Base-by-base conservation (phyloP, 2,888 invertebrate species). In the Gibbula magus region DNA sequence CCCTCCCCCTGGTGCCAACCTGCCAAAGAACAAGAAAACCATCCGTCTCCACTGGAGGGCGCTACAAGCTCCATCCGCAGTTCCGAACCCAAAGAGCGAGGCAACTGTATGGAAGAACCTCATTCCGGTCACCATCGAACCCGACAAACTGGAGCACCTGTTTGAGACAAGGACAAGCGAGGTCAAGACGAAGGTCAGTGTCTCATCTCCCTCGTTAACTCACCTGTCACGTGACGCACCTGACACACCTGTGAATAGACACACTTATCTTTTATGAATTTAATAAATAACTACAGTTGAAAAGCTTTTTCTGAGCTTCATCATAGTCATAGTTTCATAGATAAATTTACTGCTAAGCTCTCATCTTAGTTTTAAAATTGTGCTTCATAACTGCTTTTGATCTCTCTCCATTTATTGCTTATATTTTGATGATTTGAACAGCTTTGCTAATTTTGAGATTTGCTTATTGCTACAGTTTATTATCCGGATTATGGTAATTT, bases 31-130 rank as follows among this genome's bases (percentile, higher is more conserved):
- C 91, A 98, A 98, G 93, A 93, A 99, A 93, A 99, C 99, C 32
- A 96, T 99, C 18, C 98, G 98, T 93, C 94, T 99, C 77, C 99
- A 99, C 93, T 99, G 99, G 99, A 97, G 97, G 91, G 98, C 99
- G 93, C 93, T 94, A 0, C 91, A 93, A 75, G 87, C 87, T 51
- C 81, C 81, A 20, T 86, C 86, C 8, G 76, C 83, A 2, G 87
- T 88, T 67, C 88, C 89, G 8, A 74, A 86, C 25, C 87, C 86
- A 0, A 88, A 88, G 79, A 88, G 89, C 10, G 88, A 89, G 66
- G 88, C 87, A 39, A 91, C 92, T 39, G 90, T 93, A 79, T 92
- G 92, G 92, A 90, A 88, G 76, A 88, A 91, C 79, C 83, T 92
- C 56, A 84, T 89, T 54, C 95, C 96, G 39, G 96, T 99, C 7